Percentiles rank a stretch among this genome's conserved stretches.
Evolutionary conservation across 2,113 vertebrate species (phyloP).

Genomic region (Peromyscus polionotus): DNA sequence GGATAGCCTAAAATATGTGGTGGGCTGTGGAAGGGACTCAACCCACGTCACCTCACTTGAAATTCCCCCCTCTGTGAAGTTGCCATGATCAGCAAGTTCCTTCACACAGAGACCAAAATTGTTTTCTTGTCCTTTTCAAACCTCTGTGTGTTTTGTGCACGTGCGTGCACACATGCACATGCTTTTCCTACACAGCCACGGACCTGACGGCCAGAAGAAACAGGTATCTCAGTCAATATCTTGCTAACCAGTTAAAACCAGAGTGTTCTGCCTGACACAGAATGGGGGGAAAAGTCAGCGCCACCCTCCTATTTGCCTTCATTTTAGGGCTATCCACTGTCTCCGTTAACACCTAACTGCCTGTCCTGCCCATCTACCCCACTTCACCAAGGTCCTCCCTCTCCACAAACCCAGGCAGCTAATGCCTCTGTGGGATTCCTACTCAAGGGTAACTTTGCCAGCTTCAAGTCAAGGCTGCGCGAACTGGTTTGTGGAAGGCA

Average conservation of each 20-base stretch:
- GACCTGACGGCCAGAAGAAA: neutral
- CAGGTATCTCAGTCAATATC: accelerated
- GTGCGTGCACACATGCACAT: accelerated
- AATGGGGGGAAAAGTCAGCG: neutral
- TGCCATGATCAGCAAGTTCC: neutral
- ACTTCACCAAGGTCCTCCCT: accelerated
- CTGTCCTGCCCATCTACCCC: neutral
- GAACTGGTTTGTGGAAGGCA: slow-evolving; percentile 81
- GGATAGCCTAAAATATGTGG: slow-evolving; percentile 41
- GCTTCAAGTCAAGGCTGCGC: slow-evolving; percentile 70
- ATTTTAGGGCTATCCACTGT: accelerated
- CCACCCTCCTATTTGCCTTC: neutral
- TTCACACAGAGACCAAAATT: neutral
- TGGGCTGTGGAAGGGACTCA: neutral
- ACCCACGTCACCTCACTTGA: accelerated
- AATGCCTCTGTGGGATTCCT: slow-evolving; percentile 50
- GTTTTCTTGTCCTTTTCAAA: neutral
- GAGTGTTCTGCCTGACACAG: accelerated
- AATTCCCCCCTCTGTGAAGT: accelerated
- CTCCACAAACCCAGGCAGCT: neutral
- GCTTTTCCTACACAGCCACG: neutral
- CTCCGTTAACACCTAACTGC: accelerated
- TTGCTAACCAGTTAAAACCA: accelerated
- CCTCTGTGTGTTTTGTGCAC: neutral
- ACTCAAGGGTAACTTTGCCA: slow-evolving; percentile 63